phyloP scores from a whole-genome alignment of 2,888 invertebrate genomes.

The Ochropacha duplaris region DNA sequence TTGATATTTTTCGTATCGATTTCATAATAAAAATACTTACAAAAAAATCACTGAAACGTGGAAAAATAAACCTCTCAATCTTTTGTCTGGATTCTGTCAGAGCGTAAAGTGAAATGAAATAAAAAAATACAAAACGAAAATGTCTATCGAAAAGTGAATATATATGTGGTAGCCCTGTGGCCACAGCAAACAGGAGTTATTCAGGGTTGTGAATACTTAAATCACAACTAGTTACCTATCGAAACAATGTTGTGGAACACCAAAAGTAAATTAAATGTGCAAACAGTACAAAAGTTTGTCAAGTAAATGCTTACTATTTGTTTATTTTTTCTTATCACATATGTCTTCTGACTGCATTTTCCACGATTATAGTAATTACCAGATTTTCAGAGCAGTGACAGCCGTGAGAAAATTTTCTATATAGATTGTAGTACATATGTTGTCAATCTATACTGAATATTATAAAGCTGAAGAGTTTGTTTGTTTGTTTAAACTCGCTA shows the following conservation, averaged over 20 bases:
- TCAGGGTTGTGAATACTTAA: conserved; percentile 24
- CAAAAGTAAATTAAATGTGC: no score
- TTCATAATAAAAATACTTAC: neutral
- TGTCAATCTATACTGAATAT: no score
- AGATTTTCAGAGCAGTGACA: no score
- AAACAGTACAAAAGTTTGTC: no score
- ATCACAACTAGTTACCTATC: neutral
- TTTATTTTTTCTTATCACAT: no score
- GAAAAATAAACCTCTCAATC: conserved; percentile 13
- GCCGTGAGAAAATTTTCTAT: no score
- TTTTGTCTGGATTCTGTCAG: conserved; percentile 22
- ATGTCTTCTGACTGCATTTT: no score
- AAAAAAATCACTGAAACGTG: conserved; percentile 4
- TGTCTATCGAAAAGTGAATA: conserved; percentile 27
- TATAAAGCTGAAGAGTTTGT: no score
- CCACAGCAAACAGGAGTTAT: conserved; percentile 6
- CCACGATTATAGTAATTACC: no score
- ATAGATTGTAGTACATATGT: no score
- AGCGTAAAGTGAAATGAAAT: conserved; percentile 36
- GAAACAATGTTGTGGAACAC: neutral
- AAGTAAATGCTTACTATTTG: no score
- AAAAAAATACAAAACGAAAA: conserved; percentile 27
- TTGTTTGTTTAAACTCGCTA: no score
- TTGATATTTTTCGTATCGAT: neutral
- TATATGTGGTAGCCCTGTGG: conserved; percentile 23